Evolutionary conservation across 2,113 vertebrate genomes (phyloP).

Genomic region (Carassius auratus): DNA sequence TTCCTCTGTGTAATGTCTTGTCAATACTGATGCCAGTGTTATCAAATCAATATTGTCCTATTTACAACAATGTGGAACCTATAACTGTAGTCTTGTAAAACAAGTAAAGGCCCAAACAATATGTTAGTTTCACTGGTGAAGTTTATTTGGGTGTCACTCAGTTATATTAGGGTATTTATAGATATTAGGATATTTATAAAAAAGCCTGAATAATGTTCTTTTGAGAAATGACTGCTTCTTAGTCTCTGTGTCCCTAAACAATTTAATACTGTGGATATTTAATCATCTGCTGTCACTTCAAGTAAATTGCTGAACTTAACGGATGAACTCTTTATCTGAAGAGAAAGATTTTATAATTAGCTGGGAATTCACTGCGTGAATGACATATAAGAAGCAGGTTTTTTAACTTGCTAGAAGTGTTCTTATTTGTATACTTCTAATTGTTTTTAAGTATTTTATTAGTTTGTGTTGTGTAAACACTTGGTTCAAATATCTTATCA

Average conservation of each 20-base stretch:
- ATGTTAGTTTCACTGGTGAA: neutral
- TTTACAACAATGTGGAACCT: constrained; percentile 37
- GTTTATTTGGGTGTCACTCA: neutral
- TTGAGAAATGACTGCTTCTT: neutral
- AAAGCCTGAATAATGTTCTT: neutral
- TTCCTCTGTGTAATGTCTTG: constrained; percentile 15
- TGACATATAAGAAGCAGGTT: neutral
- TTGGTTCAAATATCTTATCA: constrained; percentile 4
- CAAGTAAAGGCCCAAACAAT: neutral
- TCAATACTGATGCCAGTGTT: constrained; percentile 41
- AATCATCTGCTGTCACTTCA: constrained; percentile 6
- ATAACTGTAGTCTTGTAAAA: neutral
- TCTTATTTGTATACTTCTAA: neutral
- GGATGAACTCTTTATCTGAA: neutral
- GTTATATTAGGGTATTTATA: neutral
- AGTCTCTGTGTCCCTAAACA: neutral
- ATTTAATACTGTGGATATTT: constrained; percentile 4
- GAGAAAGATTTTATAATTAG: neutral
- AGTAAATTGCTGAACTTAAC: neutral
- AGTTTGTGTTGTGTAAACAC: neutral
- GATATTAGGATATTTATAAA: neutral
- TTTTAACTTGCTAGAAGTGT: neutral
- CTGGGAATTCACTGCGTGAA: neutral
- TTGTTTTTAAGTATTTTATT: neutral
- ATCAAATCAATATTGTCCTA: constrained; percentile 21